Percentiles rank a stretch among this genome's conserved stretches.
These are phyloP conservation scores for Diarsia mendica DNA, from an alignment of 2,888 invertebrate genomes.

Conservation along the genomic window DNA sequence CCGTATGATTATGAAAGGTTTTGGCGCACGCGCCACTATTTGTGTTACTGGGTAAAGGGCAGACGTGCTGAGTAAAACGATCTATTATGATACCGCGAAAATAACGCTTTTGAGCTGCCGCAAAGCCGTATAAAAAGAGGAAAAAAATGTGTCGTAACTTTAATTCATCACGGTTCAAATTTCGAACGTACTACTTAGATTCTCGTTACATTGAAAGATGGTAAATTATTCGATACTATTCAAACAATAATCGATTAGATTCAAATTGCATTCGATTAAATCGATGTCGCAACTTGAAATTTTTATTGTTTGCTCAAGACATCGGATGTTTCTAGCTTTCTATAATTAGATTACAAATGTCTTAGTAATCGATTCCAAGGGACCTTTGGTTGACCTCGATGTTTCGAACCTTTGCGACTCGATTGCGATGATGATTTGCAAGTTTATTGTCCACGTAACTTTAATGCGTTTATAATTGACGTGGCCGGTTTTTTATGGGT, in stretches of 20 bases:
- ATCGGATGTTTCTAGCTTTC: constrained; percentile 49
- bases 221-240: constrained; percentile 63
- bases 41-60: constrained; percentile 89
- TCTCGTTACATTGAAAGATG: constrained; percentile 59
- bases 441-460: constrained; percentile 41
- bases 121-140: constrained; percentile 9
- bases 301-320: constrained; percentile 54
- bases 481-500: constrained; percentile 35
- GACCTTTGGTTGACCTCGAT: constrained; percentile 55
- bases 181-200: constrained; percentile 39
- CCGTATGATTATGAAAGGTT: constrained; percentile 70
- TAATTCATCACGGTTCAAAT: constrained; percentile 55
- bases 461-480: constrained; percentile 56
- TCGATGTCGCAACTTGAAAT: constrained; percentile 59
- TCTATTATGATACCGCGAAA: constrained; percentile 72
- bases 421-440: constrained; percentile 41
- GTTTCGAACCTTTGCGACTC: constrained; percentile 41
- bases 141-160: constrained; percentile 53
- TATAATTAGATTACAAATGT: constrained; percentile 56
- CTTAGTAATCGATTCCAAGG: constrained; percentile 49
- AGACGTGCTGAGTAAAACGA: constrained; percentile 73
- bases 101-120: constrained; percentile 58
- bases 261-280: constrained; percentile 55
- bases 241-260: constrained; percentile 65
- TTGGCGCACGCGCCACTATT: constrained; percentile 79